A percentile compares a stretch with the other conserved stretches of the same genome.
Conservation (phyloP, 2,113 vertebrate species). For the Perccottus glenii region DNA sequence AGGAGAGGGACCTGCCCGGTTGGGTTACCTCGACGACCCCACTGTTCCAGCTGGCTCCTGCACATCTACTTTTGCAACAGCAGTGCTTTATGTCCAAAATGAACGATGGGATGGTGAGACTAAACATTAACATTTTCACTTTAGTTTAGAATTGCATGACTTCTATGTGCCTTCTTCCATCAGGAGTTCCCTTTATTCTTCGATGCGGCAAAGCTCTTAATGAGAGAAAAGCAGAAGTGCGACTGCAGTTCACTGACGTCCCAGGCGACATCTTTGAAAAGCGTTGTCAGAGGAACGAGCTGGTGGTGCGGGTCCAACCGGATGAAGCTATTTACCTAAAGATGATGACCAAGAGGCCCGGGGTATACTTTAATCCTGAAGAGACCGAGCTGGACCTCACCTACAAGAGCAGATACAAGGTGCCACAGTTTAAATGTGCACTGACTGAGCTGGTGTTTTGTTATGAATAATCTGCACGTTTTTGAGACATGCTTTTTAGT, state of each 20-base stretch:
- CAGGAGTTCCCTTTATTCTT: conserved; percentile 89
- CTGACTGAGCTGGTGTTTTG: too few species aligned
- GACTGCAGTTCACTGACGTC: conserved; percentile 88
- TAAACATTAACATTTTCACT: neutral
- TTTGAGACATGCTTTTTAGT: neutral
- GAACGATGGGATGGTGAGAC: conserved; percentile 90
- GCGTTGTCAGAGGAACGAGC: conserved; percentile 86
- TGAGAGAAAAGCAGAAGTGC: conserved; percentile 88
- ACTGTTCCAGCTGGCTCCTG: conserved; percentile 85
- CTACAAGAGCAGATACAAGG: conserved; percentile 88
- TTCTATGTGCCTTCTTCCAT: neutral
- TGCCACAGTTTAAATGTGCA: conserved; percentile 30
- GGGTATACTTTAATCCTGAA: conserved; percentile 86
- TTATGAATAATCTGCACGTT: too few species aligned
- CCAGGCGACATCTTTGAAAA: conserved; percentile 85
- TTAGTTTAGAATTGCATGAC: neutral
- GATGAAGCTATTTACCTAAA: conserved; percentile 89
- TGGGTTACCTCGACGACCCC: conserved; percentile 87
- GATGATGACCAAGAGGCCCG: conserved; percentile 90
- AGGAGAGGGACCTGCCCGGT: conserved; percentile 80
- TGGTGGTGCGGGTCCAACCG: conserved; percentile 89
- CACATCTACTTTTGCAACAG: conserved; percentile 88
- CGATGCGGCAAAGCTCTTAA: conserved; percentile 93
- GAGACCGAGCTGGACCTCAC: conserved; percentile 92
- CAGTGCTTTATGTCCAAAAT: conserved; percentile 86